Evolutionary conservation across 2,113 vertebrate genomes (phyloP).

Genomic region (Gallinago media): DNA sequence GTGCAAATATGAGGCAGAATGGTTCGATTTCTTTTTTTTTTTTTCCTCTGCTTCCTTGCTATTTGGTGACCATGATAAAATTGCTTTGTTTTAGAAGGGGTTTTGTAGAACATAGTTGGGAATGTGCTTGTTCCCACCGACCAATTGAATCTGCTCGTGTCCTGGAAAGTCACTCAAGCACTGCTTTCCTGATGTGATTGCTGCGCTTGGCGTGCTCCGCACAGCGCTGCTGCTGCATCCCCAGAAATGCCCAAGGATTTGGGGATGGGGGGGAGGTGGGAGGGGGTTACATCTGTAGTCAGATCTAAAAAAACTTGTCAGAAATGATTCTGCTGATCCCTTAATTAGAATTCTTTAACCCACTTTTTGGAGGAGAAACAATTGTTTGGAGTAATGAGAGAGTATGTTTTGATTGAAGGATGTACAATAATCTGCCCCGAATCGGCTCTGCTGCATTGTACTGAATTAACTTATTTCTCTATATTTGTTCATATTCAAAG

Average conservation of each 20-base stretch:
- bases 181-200: background rate
- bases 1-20: background rate
- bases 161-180: background rate
- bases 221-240: background rate
- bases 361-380: slow-evolving; percentile 1
- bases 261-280: rapidly evolving
- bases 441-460: slow-evolving; percentile 20
- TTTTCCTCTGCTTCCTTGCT: background rate
- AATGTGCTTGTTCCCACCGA: background rate
- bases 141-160: background rate
- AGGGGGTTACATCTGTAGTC: background rate
- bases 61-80: background rate
- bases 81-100: background rate
- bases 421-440: slow-evolving; percentile 14
- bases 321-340: background rate
- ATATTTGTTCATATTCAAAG: slow-evolving; percentile 53
- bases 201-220: background rate
- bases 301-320: background rate
- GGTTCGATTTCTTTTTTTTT: background rate
- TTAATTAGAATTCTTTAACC: background rate
- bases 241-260: rapidly evolving
- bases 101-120: background rate
- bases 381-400: background rate
- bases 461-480: slow-evolving; percentile 48
- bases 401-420: slow-evolving; percentile 13